phyloP scores from a whole-genome alignment of 2,888 invertebrate species.

The Syrphus vitripennis region DNA sequence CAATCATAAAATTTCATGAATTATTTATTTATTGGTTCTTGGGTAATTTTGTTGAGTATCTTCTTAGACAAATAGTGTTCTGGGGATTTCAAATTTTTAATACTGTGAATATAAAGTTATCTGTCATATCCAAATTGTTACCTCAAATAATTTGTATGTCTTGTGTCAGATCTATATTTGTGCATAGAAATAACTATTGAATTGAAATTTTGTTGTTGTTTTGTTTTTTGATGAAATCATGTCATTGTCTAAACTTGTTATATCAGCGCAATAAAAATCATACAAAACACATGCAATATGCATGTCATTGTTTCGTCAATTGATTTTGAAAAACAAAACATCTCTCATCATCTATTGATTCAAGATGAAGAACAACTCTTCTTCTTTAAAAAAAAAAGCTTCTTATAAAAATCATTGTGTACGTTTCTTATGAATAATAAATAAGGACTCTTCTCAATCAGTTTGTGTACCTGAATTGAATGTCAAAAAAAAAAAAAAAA shows the following conservation, averaged over 20 bases:
- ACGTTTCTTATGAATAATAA: conserved; percentile 27
- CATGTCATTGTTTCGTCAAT: neutral
- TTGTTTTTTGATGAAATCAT: conserved; percentile 9
- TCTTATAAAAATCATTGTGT: neutral
- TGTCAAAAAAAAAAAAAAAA: neutral
- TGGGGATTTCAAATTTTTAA: too few species aligned
- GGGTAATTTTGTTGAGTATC: too few species aligned
- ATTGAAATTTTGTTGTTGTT: neutral
- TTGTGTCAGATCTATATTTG: too few species aligned
- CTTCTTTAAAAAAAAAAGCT: neutral
- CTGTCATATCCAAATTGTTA: too few species aligned
- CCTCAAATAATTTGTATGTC: too few species aligned
- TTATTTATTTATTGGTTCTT: too few species aligned
- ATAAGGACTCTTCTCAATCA: conserved; percentile 21
- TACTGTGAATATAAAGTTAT: too few species aligned
- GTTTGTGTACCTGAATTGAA: neutral
- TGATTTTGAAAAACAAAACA: neutral
- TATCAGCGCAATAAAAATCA: neutral
- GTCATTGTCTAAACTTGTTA: conserved; percentile 7
- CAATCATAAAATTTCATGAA: too few species aligned
- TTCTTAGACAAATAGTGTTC: too few species aligned
- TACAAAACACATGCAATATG: neutral
- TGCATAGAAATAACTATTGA: too few species aligned
- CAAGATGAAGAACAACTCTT: neutral
- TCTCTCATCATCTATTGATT: too few species aligned